Conservation (phyloP, 2,113 vertebrate genomes). For the Penelope pileata region DNA sequence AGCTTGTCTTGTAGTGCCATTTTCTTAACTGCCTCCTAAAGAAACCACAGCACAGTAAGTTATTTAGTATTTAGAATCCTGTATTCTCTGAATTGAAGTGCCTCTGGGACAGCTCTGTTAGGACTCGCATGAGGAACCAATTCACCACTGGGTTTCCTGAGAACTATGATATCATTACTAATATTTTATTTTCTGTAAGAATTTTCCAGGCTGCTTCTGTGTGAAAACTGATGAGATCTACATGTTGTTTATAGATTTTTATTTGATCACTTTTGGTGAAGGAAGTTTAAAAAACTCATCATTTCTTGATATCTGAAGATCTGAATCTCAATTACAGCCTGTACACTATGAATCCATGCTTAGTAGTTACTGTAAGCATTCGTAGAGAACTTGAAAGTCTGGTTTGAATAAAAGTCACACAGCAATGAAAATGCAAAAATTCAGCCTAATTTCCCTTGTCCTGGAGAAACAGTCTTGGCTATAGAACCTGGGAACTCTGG, state of each 20-base stretch:
- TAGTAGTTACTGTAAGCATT: slow-evolving; percentile 35
- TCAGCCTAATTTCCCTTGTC: slow-evolving; percentile 6
- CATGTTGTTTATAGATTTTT: background rate
- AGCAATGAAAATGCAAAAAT: background rate
- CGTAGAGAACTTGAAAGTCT: slow-evolving; percentile 6
- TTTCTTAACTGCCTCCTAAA: background rate
- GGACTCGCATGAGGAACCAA: background rate
- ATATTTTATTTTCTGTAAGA: background rate
- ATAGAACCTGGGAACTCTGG: background rate
- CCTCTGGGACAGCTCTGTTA: background rate
- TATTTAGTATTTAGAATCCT: background rate
- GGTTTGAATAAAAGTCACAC: slow-evolving; percentile 18
- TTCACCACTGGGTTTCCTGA: background rate
- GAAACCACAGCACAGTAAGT: background rate
- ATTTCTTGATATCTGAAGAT: background rate
- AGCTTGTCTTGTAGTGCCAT: background rate
- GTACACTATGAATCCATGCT: background rate
- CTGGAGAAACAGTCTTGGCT: background rate
- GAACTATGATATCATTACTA: background rate
- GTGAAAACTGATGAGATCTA: background rate
- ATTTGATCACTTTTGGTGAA: background rate
- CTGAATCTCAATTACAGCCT: background rate
- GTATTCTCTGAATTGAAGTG: background rate
- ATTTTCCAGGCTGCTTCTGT: background rate
- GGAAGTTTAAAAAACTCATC: background rate